These are phyloP conservation scores for Chaetophractus vellerosus DNA, from an alignment of 2,797 vertebrate genomes.

Conservation along the genomic window DNA sequence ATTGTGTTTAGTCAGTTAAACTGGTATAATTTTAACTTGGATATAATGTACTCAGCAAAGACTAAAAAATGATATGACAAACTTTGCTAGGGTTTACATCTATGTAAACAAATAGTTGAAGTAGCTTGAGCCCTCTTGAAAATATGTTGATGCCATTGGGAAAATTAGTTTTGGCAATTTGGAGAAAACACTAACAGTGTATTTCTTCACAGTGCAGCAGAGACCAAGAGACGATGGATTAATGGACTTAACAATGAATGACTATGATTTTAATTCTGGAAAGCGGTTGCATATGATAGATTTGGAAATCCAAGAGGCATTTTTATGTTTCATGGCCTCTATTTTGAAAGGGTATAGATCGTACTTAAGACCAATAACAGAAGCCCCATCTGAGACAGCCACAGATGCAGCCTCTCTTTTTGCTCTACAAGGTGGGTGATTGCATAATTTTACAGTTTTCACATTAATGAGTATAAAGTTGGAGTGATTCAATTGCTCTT, in stretches of 20 bases:
- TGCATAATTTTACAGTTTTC: conserved; percentile 31
- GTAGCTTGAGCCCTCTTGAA: conserved; percentile 56
- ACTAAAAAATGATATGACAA: neutral
- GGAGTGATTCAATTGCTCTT: neutral
- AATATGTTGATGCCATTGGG: neutral
- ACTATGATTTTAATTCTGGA: conserved; percentile 94
- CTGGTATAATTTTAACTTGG: neutral
- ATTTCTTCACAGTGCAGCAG: conserved; percentile 93
- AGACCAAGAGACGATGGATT: conserved; percentile 95
- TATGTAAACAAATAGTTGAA: conserved; percentile 22
- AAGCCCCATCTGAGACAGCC: conserved; percentile 98
- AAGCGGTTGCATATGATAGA: conserved; percentile 96
- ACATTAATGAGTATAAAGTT: conserved; percentile 31
- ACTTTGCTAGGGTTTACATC: conserved; percentile 47
- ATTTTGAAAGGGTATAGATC: conserved; percentile 98
- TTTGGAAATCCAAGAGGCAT: conserved; percentile 98
- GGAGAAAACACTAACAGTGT: conserved; percentile 27
- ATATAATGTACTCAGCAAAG: conserved; percentile 54
- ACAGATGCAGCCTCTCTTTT: conserved; percentile 98
- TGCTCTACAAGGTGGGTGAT: conserved; percentile 95
- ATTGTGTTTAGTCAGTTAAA: conserved; percentile 6
- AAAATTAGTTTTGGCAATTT: conserved; percentile 34
- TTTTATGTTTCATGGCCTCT: conserved; percentile 98
- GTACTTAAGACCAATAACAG: conserved; percentile 97
- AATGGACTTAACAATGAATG: conserved; percentile 94